Base-by-base conservation (phyloP, 2,797 vertebrate species). In the Sphaeramia orbicularis region DNA sequence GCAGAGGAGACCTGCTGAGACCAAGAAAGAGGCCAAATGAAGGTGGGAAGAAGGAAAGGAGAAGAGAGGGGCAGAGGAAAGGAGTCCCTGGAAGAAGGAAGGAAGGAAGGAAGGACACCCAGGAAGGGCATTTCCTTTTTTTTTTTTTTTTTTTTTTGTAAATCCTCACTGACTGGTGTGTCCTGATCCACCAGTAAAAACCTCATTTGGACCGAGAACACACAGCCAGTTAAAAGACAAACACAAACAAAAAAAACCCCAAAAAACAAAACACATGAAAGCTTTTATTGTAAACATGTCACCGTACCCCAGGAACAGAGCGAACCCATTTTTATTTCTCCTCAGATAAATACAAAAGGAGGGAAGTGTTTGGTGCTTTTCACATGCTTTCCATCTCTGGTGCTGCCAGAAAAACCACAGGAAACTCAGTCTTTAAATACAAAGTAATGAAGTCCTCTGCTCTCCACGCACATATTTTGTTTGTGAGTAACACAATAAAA, bases 231-330 rank as follows among this genome's bases (percentile, higher is more conserved):
- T 53, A 43, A 63, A 51, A 53, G 51, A 38, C 16, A 9, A 16
- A 21, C 19, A 8, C 19, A 21, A 36, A 59, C 4, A 6, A n/a
- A 36, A 15, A 10, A 61, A 30, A 53, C 41, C 14, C 21, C 57
- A 47, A 45, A 37, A 49, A 13, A 10, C 3, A 32, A n/a, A n/a
- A n/a, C n/a, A n/a, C 8, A 67, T 41, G n/a, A 58, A 72, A 62
- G 41, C 11, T 48, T 24, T 47, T 12, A 51, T 44, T 78, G 64
- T 69, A 68, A 79, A 79, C 55, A 81, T 24, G 43, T 53, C 38
- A 19, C 32, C 16, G 52, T 40, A n/a, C 53, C 21, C 2, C 6
- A 51, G 44, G 50, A 49, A 51, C 49, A 44, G n/a, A 67, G 41
- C 35, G 57, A 47, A 43, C 32, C 7, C 3, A n/a, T 12, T 32